Base-by-base conservation (phyloP, 2,888 invertebrate species). In the Amitus sp. region DNA sequence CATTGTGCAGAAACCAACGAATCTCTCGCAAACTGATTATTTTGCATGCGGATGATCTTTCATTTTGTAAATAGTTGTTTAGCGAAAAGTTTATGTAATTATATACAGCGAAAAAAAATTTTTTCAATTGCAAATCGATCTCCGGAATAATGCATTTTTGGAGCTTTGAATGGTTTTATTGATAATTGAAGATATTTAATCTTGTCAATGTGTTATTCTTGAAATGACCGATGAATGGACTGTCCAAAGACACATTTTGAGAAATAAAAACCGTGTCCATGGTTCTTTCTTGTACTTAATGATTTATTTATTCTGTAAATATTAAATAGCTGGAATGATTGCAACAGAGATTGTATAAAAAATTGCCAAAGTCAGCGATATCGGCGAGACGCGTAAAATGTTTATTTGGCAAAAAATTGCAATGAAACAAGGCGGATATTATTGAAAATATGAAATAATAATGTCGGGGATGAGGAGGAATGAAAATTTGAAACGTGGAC, bases 181-280 rank as follows among this genome's bases (percentile, higher is more conserved):
- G 30, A 30, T 30, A 56, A 59, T 64, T 64, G 59, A 64, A 60
- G 51, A 63, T 63, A 65, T 65, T 61, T 64, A 64, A 46, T 60
- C 52, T 64, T 43, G 58, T 65, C 57, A 65, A 61, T 48, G 58
- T 55, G 58, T 58, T 64, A 60, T 50, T 58, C 61, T 58, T 58
- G 57, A 51, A 51, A 40, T 53, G 51, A 57, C 43, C 55, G 56
- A 43, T 40, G 52, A 46, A 47, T 61, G 43, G 65, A 65, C 61
- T 52, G 28, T 48, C 58, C 60, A 58, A 58, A 61, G 51, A 55
- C 53, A 51, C 54, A 58, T 60, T 54, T 45, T 49, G 65, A 55
- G 47, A 43, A 39, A 55, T 47, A 40, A 45, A n/a, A 46, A 54
- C 61, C 65, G 61, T 65, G 65, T 65, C 33, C 27, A 27, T 27